Conservation (phyloP, 1,140 invertebrate genomes). For the Pristionchus pacificus region DNA sequence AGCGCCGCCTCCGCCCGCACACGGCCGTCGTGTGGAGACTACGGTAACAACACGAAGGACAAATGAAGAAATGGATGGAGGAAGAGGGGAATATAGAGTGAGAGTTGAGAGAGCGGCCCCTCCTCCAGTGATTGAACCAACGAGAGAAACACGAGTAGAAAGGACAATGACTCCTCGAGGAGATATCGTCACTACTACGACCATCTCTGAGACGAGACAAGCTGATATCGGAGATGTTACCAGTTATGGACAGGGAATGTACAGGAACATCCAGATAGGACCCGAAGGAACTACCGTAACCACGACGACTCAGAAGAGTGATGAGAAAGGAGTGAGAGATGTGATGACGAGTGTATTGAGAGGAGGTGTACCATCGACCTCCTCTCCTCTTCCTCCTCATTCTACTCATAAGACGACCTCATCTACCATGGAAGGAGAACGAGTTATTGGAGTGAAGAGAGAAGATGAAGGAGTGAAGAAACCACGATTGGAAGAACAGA, state of each 20-base stretch:
- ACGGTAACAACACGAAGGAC: not conserved
- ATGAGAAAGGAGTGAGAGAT: not conserved
- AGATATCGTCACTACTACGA: not conserved
- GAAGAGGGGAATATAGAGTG: too few species aligned
- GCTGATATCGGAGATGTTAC: not conserved
- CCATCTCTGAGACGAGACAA: not conserved
- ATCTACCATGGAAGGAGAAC: not conserved
- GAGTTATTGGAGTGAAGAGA: not conserved
- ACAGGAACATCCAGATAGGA: not conserved
- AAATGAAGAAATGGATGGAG: not conserved
- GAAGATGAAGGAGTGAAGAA: not conserved
- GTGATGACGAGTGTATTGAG: not conserved
- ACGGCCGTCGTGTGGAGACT: not conserved
- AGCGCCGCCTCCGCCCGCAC: too few species aligned
- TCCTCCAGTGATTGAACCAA: not conserved
- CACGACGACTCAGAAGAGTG: not conserved
- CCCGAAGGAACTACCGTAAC: not conserved
- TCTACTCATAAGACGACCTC: not conserved
- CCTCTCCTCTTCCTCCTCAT: not conserved
- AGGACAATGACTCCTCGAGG: not conserved
- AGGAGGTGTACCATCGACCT: too few species aligned
- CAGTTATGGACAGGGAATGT: not conserved
- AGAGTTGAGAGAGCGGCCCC: not conserved
- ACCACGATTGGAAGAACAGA: slow-evolving; percentile 11
- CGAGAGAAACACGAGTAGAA: not conserved